These are phyloP conservation scores for Psittacula cyanocephala DNA, from an alignment of 2,113 vertebrate species.

Conservation along the genomic window DNA sequence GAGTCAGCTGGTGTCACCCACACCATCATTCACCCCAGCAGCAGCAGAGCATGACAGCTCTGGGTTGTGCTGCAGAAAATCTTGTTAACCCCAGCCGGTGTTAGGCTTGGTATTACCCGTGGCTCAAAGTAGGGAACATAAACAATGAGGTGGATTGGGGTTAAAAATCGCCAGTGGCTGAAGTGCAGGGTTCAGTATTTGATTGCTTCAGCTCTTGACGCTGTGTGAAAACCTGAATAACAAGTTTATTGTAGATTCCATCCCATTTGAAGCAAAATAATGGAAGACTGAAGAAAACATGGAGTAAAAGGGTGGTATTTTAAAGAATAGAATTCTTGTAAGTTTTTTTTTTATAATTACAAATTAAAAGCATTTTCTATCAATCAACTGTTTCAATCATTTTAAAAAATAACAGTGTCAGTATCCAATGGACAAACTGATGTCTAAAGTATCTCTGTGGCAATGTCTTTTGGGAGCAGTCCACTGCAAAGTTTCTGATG, in stretches of 20 bases:
- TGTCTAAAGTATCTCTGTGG: background rate
- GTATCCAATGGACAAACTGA: background rate
- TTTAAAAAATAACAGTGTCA: background rate
- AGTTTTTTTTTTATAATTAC: background rate
- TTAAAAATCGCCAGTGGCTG: background rate
- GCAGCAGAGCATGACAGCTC: background rate
- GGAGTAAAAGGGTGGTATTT: background rate
- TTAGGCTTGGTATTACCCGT: background rate
- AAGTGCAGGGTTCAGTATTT: background rate
- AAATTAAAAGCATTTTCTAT: background rate
- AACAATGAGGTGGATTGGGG: background rate
- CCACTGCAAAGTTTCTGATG: background rate
- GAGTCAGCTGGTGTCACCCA: background rate
- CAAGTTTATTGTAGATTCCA: background rate
- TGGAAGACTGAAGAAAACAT: background rate
- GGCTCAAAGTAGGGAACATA: background rate
- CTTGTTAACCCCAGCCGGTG: background rate
- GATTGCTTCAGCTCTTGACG: background rate
- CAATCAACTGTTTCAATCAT: background rate
- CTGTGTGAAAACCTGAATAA: background rate
- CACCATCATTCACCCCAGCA: background rate
- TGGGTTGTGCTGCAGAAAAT: background rate
- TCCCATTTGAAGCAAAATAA: background rate
- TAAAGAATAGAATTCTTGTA: background rate
- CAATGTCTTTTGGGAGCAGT: background rate